Evolutionary conservation across 2,888 invertebrate species (phyloP), one percentile per base, ranked within the genome.

Genomic region (Sminthurides aquaticus): DNA sequence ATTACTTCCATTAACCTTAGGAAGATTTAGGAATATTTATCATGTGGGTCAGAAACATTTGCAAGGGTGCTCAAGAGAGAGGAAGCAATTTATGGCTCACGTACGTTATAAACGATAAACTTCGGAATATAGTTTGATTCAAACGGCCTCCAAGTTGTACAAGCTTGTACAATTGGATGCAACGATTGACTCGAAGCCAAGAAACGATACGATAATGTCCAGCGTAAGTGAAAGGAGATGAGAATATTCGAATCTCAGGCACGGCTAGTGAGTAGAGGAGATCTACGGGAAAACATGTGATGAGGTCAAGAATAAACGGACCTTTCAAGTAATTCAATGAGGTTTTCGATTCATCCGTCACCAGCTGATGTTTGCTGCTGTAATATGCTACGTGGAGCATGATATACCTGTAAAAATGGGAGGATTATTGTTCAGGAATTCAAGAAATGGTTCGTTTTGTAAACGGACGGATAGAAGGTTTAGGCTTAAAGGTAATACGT

Each of bases 81-180:
- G n/a, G n/a, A n/a, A n/a, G n/a, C n/a, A n/a, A n/a, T n/a, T n/a
- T n/a, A n/a, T n/a, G n/a, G n/a, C n/a, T n/a, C n/a, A n/a, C n/a
- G n/a, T n/a, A 73, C 73, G 70, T 71, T 25, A 72, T 24, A 11
- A 74, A 67, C 1, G 71, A 67, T 0, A 74, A 55, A n/a, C 70
- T 70, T 29, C 61, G 66, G 57, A 60, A 69, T 25, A 74, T 72
- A 15, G 56, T 60, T 29, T 70, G 67, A 20, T 67, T 62, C 49
- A 74, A 28, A 3, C 66, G 18, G 1, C 48, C 27, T 43, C 67
- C 66, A 48, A 62, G 48, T 3, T 70, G 60, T 20, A 74, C 26
- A 22, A 74, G 49, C 11, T 69, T 64, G 55, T 68, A 67, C 22
- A 60, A 34, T 57, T 74, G 74, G 2, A 74, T 27, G 27, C 70